phyloP scores from a whole-genome alignment of 2,113 vertebrate species.

The Tretioscincus oriximinensis region DNA sequence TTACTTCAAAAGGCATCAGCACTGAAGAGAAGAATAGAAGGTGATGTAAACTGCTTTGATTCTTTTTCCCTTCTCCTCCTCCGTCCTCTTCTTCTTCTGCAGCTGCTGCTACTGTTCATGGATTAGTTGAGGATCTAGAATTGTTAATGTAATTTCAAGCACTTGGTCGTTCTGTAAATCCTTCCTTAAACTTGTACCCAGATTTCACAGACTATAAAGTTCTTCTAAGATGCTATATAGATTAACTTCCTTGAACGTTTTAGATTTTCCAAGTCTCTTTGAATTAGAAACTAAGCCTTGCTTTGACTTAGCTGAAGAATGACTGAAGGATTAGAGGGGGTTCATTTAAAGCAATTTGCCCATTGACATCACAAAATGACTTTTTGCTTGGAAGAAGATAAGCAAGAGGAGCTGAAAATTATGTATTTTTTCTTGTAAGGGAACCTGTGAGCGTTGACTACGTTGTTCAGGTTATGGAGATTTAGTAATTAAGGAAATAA shows the following conservation, averaged over 20 bases:
- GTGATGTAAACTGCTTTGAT: too few relatives aligned
- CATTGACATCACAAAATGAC: not conserved
- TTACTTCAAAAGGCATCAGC: too few relatives aligned
- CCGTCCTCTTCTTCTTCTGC: too few relatives aligned
- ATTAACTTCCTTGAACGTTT: not conserved
- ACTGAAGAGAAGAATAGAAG: too few relatives aligned
- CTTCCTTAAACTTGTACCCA: too few relatives aligned
- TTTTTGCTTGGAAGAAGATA: slow-evolving; percentile 31
- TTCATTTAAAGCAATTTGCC: not conserved
- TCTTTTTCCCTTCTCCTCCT: too few relatives aligned
- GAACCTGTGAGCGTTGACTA: slow-evolving; percentile 55
- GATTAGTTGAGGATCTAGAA: too few relatives aligned
- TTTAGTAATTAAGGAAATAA: slow-evolving; percentile 65
- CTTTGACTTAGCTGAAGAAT: not conserved
- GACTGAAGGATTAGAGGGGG: not conserved
- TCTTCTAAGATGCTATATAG: too few relatives aligned
- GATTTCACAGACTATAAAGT: too few relatives aligned
- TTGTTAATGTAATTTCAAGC: too few relatives aligned
- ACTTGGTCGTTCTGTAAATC: too few relatives aligned
- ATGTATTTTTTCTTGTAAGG: slow-evolving; percentile 48
- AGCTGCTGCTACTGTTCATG: too few relatives aligned
- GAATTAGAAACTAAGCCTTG: not conserved
- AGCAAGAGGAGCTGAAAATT: not conserved
- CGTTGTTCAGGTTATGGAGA: slow-evolving; percentile 49
- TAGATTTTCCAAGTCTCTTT: not conserved